Conservation (phyloP, 2,797 vertebrate genomes). For the Ceyx erithaca region DNA sequence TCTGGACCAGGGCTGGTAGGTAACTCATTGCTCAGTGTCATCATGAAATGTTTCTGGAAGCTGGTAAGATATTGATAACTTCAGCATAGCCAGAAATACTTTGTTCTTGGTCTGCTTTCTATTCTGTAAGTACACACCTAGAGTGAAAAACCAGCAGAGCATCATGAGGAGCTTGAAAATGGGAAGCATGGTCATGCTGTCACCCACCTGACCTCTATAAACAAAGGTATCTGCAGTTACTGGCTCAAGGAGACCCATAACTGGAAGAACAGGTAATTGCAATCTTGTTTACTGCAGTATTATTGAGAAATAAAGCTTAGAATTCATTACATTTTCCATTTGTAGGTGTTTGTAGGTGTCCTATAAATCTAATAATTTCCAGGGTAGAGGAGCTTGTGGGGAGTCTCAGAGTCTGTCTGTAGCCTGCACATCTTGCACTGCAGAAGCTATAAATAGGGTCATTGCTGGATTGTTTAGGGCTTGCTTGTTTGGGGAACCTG, state of each 20-base stretch:
- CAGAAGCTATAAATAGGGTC: neutral
- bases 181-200: neutral
- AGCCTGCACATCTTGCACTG: neutral
- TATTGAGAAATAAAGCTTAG: constrained; percentile 43
- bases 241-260: constrained; percentile 6
- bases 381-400: neutral
- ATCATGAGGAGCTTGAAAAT: neutral
- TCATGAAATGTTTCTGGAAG: neutral
- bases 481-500: neutral
- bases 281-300: constrained; percentile 28
- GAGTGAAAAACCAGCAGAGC: neutral
- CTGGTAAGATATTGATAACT: neutral
- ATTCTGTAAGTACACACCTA: neutral
- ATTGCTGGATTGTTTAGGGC: neutral
- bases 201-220: neutral
- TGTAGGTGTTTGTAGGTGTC: constrained; percentile 59
- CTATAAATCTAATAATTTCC: constrained; percentile 48
- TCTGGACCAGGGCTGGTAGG: neutral
- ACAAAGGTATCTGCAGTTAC: neutral
- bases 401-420: neutral
- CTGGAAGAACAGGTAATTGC: constrained; percentile 20
- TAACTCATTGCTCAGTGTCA: neutral
- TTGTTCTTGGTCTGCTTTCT: neutral
- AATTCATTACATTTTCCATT: constrained; percentile 49
- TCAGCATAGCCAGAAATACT: neutral